Percentiles rank a stretch among this genome's conserved stretches.
Evolutionary conservation across 2,888 invertebrate genomes (phyloP).

Genomic region (Criorhina ranunculi): DNA sequence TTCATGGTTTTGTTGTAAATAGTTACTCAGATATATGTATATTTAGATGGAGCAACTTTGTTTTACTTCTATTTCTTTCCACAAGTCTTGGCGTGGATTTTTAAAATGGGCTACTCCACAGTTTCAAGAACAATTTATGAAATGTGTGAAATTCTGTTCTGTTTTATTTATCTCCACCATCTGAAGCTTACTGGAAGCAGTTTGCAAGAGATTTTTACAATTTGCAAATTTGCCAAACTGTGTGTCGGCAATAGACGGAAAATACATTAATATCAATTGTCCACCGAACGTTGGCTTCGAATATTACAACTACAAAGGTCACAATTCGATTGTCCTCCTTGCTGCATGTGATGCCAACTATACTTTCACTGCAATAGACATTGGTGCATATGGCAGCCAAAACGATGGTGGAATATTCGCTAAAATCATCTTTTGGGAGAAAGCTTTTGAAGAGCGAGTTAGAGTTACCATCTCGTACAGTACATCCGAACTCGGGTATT

Average conservation of each 20-base stretch:
- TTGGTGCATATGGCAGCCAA: not conserved
- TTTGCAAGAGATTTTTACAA: not conserved
- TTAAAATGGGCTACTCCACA: not conserved
- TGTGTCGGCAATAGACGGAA: not conserved
- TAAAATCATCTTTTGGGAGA: not conserved
- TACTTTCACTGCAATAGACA: constrained; percentile 28
- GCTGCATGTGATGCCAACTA: constrained; percentile 47
- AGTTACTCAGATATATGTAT: not conserved
- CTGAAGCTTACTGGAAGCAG: not conserved
- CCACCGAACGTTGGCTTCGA: not conserved
- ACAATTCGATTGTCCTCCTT: constrained; percentile 12
- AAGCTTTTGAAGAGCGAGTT: not conserved
- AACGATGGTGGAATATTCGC: not conserved
- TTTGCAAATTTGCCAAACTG: not conserved
- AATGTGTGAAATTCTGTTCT: not conserved
- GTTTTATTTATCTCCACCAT: no score
- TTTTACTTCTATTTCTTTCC: not conserved
- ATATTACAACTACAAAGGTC: not conserved
- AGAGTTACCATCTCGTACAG: no score
- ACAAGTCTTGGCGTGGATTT: not conserved
- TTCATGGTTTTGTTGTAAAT: not conserved
- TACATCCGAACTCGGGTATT: not conserved
- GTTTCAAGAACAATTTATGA: constrained; percentile 1
- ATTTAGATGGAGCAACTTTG: not conserved
- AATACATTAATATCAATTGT: not conserved